Evolutionary conservation across 2,888 invertebrate species (phyloP), one percentile per base, ranked within the genome.

Genomic region (Oscheius sp.): DNA sequence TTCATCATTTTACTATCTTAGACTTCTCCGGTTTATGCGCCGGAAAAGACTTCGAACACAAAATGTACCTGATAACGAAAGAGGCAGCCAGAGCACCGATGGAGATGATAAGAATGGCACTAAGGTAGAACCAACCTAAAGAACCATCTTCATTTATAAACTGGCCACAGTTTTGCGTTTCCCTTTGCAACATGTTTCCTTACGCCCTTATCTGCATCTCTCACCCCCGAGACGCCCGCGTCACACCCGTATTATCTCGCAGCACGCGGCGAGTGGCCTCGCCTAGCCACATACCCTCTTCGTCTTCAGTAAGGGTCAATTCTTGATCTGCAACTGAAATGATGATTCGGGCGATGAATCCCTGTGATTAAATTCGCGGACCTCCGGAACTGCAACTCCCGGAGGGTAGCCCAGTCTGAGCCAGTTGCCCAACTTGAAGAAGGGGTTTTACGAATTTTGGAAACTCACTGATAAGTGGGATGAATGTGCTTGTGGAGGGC

Each of bases 401-500:
- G 66, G 7, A 66, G 70, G 63, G 42, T 74, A 77, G 79, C 79
- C 80, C 72, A 66, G 68, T 78, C 82, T 82, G 82, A 82, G 70
- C 75, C 76, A 80, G 75, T 74, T 58, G 58, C 21, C 29, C 7
- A 58, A 5, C 4, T 4, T 13, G n/a, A 29, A 4, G 7, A 29
- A 53, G 11, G n/a, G 53, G 53, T 11, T 53, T 53, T 11, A 13
- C 2, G 9, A 35, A 13, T 47, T 29, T 48, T 42, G 11, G 29
- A 50, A 55, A 75, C 88, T 83, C 79, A 90, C 90, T 90, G 65
- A 90, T 90, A 2, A 90, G 83, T 11, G 90, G 90, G 51, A 90
- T 89, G 79, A 88, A 89, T 70, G 90, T 90, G 10, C 89, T 90
- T 0, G 90, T 90, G 2, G 89, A 89, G 0, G 90, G 90, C 89